Percentiles rank a stretch among this genome's conserved stretches.
Evolutionary conservation across 2,888 invertebrate genomes (phyloP).

Genomic region (Sialis lutaria): DNA sequence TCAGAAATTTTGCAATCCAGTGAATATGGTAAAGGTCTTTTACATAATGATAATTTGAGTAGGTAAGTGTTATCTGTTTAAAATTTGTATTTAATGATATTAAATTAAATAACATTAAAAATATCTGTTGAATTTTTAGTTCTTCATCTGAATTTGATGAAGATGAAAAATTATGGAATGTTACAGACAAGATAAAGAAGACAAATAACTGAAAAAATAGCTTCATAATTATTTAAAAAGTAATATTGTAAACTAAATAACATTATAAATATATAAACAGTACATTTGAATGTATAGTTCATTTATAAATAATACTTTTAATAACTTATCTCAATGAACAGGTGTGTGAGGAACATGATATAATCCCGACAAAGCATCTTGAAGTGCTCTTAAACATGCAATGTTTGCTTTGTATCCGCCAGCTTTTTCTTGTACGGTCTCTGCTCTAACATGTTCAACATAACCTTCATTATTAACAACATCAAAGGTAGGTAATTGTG

Average conservation of each 20-base stretch:
- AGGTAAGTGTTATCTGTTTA: background rate
- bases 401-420: constrained; percentile 74
- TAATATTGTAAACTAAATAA: background rate
- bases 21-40: no score
- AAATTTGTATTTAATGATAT: no score
- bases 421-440: constrained; percentile 58
- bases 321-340: no score
- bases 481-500: constrained; percentile 42
- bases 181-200: constrained; percentile 8
- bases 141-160: constrained; percentile 35
- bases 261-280: background rate
- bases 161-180: constrained; percentile 24
- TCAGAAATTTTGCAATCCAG: no score
- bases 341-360: constrained; percentile 25
- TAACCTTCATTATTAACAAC: constrained; percentile 52
- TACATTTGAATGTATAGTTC: no score
- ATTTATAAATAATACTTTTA: no score
- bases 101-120: background rate
- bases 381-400: constrained; percentile 72
- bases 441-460: constrained; percentile 53
- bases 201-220: background rate
- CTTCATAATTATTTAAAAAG: background rate
- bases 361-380: constrained; percentile 72
- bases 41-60: background rate
- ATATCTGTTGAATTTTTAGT: constrained; percentile 16